Base-by-base conservation (phyloP, 2,888 invertebrate species). In the Embidobia sp. region DNA sequence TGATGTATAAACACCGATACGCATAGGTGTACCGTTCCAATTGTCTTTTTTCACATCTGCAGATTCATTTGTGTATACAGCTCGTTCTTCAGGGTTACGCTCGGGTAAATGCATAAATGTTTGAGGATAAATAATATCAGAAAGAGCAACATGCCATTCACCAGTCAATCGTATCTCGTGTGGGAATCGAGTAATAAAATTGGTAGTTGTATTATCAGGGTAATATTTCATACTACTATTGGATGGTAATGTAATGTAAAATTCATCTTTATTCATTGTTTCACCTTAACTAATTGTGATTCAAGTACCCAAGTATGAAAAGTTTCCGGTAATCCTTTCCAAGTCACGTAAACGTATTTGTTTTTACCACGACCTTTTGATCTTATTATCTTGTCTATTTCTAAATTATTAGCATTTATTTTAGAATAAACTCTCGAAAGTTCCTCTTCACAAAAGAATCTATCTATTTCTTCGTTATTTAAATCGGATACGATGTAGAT, bases 181-280 rank as follows among this genome's bases (percentile, higher is more conserved):
- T 1, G 49, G 37, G 13, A 63, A 11, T 2, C 18, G 48, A 16
- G 63, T 63, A 7, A 19, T 29, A n/a, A 42, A 57, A 18, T 42
- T n/a, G 7, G 57, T 19, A 8, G 57, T 42, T 13, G 15, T 42
- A 26, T 46, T 61, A 8, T 61, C 26, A 1, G 46, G 61, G 19
- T 26, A 63, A 29, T 26, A 49, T 5, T 37, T n/a, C 49, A 63
- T 48, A 15, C 63, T 63, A 13, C 37, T 49, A 11, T 57, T 57
- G 13, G 42, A 42, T 6, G 31, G 29, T 0, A 59, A 16, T 1
- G 59, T 59, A 27, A 59, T 59, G 33, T 59, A 46, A 33, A 31
- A 59, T 6, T 59, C 59, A 22, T 13, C 19, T 19, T 18, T 40
- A 8, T 8, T 29, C 26, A 53, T 53, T 19, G 33, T 51, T 1